phyloP scores from a whole-genome alignment of 2,888 invertebrate species.

The Acrobasis repandana region DNA sequence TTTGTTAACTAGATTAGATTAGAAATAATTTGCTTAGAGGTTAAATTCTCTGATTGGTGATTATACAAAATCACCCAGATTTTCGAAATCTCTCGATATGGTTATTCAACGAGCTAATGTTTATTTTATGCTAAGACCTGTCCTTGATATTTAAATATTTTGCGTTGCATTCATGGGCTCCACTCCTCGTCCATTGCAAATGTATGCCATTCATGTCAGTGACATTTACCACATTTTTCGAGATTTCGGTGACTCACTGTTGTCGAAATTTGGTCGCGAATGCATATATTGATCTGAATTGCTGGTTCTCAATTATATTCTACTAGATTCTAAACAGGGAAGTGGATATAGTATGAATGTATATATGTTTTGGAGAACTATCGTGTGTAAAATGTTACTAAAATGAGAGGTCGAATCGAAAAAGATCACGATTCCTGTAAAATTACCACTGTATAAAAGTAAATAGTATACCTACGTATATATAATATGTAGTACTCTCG shows the following conservation, averaged over 20 bases:
- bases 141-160: constrained; percentile 19
- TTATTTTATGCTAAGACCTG: not conserved
- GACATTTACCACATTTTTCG: constrained; percentile 8
- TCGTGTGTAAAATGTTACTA: too few species aligned
- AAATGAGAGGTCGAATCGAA: too few species aligned
- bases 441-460: too few species aligned
- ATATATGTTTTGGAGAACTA: too few species aligned
- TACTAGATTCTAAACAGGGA: too few species aligned
- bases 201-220: constrained; percentile 6
- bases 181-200: constrained; percentile 10
- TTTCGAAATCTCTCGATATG: not conserved
- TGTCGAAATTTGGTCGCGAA: not conserved
- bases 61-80: not conserved
- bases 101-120: not conserved
- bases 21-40: not conserved
- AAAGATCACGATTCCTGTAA: too few species aligned
- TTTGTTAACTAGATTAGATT: too few species aligned
- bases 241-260: constrained; percentile 2
- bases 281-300: too few species aligned
- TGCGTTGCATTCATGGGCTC: not conserved
- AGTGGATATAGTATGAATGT: too few species aligned
- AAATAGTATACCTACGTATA: too few species aligned
- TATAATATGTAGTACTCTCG: too few species aligned
- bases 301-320: too few species aligned
- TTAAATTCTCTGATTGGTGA: not conserved